Conservation (phyloP, 2,113 vertebrate genomes). For the Raphicerus campestris region DNA sequence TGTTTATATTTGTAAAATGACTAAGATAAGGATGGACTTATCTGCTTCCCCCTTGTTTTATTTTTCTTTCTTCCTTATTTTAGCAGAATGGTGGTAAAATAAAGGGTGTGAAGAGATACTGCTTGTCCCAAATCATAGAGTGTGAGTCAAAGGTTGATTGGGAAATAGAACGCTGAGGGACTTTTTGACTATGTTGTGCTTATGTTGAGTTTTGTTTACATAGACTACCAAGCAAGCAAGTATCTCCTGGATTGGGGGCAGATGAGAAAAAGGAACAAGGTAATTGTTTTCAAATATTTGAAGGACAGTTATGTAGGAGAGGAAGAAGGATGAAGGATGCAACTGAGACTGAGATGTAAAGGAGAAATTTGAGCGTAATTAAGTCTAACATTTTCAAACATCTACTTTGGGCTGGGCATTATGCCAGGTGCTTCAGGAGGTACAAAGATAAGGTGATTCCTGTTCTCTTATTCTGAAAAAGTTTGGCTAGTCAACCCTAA, state of each 20-base stretch:
- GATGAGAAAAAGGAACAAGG: background rate
- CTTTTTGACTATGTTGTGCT: background rate
- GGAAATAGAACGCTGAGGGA: background rate
- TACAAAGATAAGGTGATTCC: background rate
- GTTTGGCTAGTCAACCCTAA: background rate
- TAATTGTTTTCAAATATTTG: background rate
- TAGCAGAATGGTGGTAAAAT: background rate
- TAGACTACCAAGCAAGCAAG: background rate
- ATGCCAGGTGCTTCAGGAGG: background rate
- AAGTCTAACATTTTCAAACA: background rate
- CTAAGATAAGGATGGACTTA: background rate
- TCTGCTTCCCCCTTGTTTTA: background rate
- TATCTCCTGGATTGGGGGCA: background rate
- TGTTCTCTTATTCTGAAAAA: background rate
- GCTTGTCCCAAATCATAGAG: background rate
- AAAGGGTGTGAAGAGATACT: background rate
- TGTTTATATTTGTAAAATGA: background rate
- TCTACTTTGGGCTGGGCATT: background rate
- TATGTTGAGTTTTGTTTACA: background rate
- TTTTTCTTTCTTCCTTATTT: background rate
- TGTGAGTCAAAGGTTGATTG: background rate
- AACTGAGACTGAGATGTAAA: background rate
- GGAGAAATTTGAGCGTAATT: background rate
- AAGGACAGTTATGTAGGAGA: background rate
- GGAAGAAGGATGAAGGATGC: background rate